Conservation (phyloP, 1,140 invertebrate genomes). For the Brachionus paranguensis region DNA sequence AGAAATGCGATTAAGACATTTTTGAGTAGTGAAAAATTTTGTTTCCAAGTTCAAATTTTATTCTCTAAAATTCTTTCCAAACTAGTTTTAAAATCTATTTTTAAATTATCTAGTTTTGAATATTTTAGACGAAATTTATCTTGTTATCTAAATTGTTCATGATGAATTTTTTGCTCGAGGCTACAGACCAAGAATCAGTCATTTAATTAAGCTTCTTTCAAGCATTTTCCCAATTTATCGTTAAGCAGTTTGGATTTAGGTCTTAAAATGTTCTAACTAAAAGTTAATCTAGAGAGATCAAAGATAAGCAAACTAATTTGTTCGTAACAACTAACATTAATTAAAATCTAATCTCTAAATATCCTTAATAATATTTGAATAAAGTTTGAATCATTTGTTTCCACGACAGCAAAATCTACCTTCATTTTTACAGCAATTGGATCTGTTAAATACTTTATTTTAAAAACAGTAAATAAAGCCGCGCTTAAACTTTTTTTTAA, state of each 20-base stretch:
- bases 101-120: not conserved
- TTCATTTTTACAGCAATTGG: not conserved
- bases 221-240: not conserved
- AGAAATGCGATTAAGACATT: not conserved
- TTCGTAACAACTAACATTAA: not conserved
- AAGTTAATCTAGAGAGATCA: not conserved
- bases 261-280: not conserved
- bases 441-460: not conserved
- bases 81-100: not conserved
- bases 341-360: not conserved
- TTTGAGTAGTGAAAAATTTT: not conserved
- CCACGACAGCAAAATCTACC: constrained; percentile 1
- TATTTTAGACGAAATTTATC: not conserved
- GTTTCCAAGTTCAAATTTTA: too few species aligned
- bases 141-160: not conserved
- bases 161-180: not conserved
- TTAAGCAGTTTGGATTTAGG: not conserved
- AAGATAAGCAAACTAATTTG: not conserved
- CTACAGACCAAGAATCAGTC: not conserved
- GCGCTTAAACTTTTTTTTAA: not conserved
- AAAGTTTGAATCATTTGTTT: not conserved
- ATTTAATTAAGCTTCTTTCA: not conserved
- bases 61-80: not conserved
- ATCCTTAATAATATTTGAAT: not conserved
- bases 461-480: not conserved